These are phyloP conservation scores for Salvelinus fontinalis DNA, from an alignment of 2,113 vertebrate species.

Conservation along the genomic window DNA sequence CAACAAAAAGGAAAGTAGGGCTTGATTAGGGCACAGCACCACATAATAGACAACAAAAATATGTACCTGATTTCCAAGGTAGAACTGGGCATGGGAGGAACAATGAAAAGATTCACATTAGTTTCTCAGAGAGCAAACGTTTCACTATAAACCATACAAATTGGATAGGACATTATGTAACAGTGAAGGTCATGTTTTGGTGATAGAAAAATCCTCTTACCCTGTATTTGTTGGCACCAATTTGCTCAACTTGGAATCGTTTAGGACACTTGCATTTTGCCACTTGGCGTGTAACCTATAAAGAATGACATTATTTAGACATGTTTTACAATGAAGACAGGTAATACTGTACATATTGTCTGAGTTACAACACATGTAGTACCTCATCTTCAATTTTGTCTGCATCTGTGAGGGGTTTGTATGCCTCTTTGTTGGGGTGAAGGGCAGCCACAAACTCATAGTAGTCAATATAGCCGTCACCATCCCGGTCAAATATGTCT, in stretches of 20 bases:
- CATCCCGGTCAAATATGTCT: constrained; percentile 97
- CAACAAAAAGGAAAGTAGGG: constrained; percentile 37
- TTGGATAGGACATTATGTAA: not conserved
- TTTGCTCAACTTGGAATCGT: constrained; percentile 98
- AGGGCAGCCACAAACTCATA: constrained; percentile 98
- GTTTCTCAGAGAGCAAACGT: constrained; percentile 66
- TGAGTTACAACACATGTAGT: constrained; percentile 1
- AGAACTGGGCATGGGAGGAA: constrained; percentile 94
- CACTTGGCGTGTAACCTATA: constrained; percentile 94
- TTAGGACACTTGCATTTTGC: constrained; percentile 99
- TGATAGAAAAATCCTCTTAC: constrained; percentile 71
- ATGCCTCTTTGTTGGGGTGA: constrained; percentile 97
- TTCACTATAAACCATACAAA: not conserved
- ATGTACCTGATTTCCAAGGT: constrained; percentile 99
- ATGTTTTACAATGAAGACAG: not conserved
- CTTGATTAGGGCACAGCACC: constrained; percentile 42
- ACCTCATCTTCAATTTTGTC: constrained; percentile 99
- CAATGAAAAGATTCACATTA: constrained; percentile 79
- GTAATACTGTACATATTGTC: too few relatives aligned
- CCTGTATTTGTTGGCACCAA: constrained; percentile 98
- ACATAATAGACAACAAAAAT: constrained; percentile 40
- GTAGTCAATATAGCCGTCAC: constrained; percentile 97
- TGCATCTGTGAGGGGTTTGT: constrained; percentile 95
- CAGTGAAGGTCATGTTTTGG: not conserved
- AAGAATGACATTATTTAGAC: constrained; percentile 12